Conservation (phyloP, 1,140 invertebrate species). For the Pinna nobilis region DNA sequence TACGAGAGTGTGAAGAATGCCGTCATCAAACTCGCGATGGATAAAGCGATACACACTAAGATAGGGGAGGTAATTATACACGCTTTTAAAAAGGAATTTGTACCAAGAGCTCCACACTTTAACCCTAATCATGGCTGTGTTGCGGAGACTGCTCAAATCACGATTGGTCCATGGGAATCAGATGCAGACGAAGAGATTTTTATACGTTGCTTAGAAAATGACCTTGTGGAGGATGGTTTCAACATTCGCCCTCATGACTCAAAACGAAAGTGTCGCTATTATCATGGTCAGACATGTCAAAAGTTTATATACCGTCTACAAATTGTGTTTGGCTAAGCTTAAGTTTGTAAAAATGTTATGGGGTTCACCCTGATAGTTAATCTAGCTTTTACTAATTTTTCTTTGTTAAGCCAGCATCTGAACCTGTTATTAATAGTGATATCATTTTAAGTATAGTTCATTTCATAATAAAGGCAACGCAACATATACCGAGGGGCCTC, state of each 20-base stretch:
- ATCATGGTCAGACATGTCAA: constrained; percentile 69
- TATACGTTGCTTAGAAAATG: constrained; percentile 64
- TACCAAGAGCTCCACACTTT: constrained; percentile 58
- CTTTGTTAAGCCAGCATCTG: not conserved
- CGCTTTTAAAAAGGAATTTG: constrained; percentile 64
- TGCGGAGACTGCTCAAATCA: constrained; percentile 61
- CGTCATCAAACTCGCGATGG: constrained; percentile 59
- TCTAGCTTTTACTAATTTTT: not conserved
- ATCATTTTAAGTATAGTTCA: no score
- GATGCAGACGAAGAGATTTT: constrained; percentile 66
- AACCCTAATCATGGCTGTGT: constrained; percentile 68
- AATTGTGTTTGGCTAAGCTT: constrained; percentile 57
- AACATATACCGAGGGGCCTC: no score
- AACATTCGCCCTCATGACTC: constrained; percentile 63
- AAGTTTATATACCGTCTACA: constrained; percentile 64
- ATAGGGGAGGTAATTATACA: constrained; percentile 66
- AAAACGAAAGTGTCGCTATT: constrained; percentile 67
- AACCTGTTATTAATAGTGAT: no score
- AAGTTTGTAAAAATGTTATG: not conserved
- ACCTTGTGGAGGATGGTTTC: constrained; percentile 67
- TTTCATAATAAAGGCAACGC: no score
- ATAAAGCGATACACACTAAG: constrained; percentile 58
- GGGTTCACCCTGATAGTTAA: not conserved
- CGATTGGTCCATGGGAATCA: constrained; percentile 64
- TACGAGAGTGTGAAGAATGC: constrained; percentile 58